These are phyloP conservation scores for Callospermophilus lateralis DNA, from an alignment of 2,113 vertebrate species.

Conservation along the genomic window DNA sequence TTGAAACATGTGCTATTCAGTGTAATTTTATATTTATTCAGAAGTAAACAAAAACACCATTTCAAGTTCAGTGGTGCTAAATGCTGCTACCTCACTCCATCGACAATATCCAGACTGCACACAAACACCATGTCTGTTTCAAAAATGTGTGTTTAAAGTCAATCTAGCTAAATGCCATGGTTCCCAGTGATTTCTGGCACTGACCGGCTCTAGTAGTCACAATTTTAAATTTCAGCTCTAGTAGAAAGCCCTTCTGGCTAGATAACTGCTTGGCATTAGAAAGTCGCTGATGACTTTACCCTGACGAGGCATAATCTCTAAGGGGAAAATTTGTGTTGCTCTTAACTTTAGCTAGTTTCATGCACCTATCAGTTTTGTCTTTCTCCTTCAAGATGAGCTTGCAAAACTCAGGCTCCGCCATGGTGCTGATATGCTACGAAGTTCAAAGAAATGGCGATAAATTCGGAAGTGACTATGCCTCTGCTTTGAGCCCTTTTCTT, in stretches of 20 bases:
- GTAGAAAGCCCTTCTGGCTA: not conserved
- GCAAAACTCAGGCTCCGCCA: constrained; percentile 36
- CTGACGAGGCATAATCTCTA: not conserved
- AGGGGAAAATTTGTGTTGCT: not conserved
- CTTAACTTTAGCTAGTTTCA: not conserved
- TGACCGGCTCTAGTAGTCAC: not conserved
- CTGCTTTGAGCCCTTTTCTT: not conserved
- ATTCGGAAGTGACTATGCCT: not conserved
- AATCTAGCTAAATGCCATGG: not conserved
- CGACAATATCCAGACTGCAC: constrained; percentile 36
- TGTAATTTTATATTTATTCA: constrained; percentile 42
- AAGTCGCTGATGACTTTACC: not conserved
- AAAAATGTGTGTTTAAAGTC: constrained; percentile 47
- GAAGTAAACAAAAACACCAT: constrained; percentile 70
- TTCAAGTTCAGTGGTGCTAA: constrained; percentile 81
- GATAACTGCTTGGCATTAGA: constrained; percentile 40
- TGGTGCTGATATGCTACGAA: not conserved
- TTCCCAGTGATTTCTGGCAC: not conserved
- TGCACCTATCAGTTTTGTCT: constrained; percentile 23
- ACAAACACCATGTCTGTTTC: constrained; percentile 41
- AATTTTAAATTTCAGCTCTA: not conserved
- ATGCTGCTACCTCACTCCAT: constrained; percentile 76
- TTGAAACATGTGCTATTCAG: constrained; percentile 21
- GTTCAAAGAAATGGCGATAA: not conserved
- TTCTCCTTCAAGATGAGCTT: constrained; percentile 29